Evolutionary conservation across 2,113 vertebrate species (phyloP), one percentile per base, ranked within the genome.

Genomic region (Dasyprocta punctata): DNA sequence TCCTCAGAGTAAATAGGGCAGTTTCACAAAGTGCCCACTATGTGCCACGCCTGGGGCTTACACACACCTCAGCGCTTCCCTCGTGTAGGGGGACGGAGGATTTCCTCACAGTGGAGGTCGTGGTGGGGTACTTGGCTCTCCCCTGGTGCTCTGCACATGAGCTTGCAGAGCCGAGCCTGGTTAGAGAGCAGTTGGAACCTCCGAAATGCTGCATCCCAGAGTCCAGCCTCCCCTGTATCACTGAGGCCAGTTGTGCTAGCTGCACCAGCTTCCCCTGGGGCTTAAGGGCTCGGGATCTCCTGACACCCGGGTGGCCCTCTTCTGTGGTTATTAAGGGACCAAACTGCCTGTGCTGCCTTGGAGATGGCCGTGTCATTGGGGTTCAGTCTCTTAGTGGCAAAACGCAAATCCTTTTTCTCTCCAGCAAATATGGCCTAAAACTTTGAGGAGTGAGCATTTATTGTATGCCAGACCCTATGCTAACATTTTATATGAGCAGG

Each of bases 301-400:
- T 5, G 36, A 63, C 1, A 2, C 49, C 60, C 36, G 11, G 47
- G 47, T 61, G 36, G 44, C 30, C 19, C 22, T 75, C 0, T 0
- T 1, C 20, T 1, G 0, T 24, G 38, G 26, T 16, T 2, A 13
- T 12, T 7, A 12, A n/a, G 80, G 58, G 65, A 56, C 7, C 28
- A 22, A 89, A 30, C 49, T 28, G 26, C 60, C 60, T 33, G 41
- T 20, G 60, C 5, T 10, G 3, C 41, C 13, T 63, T 16, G 54
- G 75, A 67, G 36, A 28, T 71, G 54, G 60, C 86, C 41, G 24
- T 0, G 10, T 30, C 90, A 71, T 63, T 36, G 1, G 33, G 41
- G 44, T 41, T 36, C 44, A 56, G 77, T 71, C 22, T 88, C 17
- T 78, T 47, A 41, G 75, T 80, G 83, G 28, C 20, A 65, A 63